Evolutionary conservation across 1,140 invertebrate species (phyloP), one percentile per base, ranked within the genome.

Genomic region (Drosophila nikananu): DNA sequence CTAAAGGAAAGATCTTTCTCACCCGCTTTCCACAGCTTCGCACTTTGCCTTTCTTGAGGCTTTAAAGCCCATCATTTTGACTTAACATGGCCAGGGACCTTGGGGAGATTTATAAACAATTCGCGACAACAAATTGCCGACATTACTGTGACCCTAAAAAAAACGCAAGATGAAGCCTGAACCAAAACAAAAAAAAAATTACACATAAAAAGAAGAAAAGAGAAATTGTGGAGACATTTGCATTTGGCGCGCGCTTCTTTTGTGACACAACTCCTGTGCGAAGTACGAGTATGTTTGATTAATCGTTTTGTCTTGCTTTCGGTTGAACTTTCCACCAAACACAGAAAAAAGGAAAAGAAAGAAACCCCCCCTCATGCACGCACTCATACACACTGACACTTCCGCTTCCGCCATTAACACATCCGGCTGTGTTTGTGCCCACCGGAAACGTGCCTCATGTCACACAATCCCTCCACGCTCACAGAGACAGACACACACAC

Each of bases 331-430:
- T 54, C 72, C 72, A 71, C 59, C 74, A 25, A 23, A 25, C 21
- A 25, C 21, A 35, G 17, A 37, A 55, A 23, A 54, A 25, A 48
- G 4, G 5, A 13, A 12, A 25, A 12, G 25, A 49, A 2, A 23
- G 2, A 23, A 48, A 23, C 17, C 49, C 13, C 12, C 12, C 51
- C 19, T 35, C 39, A 62, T 46, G 51, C 61, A 65, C 17, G 46
- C 57, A 62, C 27, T 51, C 19, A 57, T 48, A 75, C 57, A 80
- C 52, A 68, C 55, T 57, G 77, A 81, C 81, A 89, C 86, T 82
- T 90, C 86, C 86, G 86, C 66, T 90, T 90, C 86, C 86, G 86
- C 79, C 81, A 90, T 90, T 90, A 90, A 80, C 86, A 90, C 86
- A 90, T 90, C 86, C 86, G 86, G 58, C 46, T 60, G 64, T 81